Percentiles rank a stretch among this genome's conserved stretches.
phyloP scores from a whole-genome alignment of 2,113 vertebrate species.

The Beaufortia kweichowensis region DNA sequence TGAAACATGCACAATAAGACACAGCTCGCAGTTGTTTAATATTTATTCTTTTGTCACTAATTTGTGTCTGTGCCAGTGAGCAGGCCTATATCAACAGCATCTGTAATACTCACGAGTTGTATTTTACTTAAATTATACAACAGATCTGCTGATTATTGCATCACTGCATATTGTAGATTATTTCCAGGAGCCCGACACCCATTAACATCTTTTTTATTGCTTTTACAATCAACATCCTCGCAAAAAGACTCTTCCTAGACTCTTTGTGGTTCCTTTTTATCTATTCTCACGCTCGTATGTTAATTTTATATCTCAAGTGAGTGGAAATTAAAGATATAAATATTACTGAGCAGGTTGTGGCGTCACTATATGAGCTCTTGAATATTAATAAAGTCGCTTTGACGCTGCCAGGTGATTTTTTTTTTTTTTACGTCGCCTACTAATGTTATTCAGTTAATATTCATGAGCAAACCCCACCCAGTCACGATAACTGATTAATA shows the following conservation, averaged over 20 bases:
- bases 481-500: too few relatives aligned
- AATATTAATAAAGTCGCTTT: too few relatives aligned
- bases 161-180: constrained; percentile 3
- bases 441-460: too few relatives aligned
- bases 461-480: too few relatives aligned
- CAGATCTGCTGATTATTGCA: constrained; percentile 14
- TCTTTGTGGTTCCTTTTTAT: background rate
- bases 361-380: too few relatives aligned
- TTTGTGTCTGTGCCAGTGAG: background rate
- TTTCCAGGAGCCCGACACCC: background rate
- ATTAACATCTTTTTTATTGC: constrained; percentile 28
- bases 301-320: background rate
- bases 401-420: too few relatives aligned
- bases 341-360: too few relatives aligned
- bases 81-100: background rate
- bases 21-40: constrained; percentile 3
- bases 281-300: background rate
- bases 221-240: background rate
- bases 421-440: too few relatives aligned
- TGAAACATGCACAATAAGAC: constrained; percentile 3
- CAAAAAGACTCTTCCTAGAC: too few relatives aligned
- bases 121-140: background rate
- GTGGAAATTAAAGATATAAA: background rate
- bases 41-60: constrained; percentile 15
- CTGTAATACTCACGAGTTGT: background rate